phyloP scores from a whole-genome alignment of 2,113 vertebrate species.

The Holacanthus passer region DNA sequence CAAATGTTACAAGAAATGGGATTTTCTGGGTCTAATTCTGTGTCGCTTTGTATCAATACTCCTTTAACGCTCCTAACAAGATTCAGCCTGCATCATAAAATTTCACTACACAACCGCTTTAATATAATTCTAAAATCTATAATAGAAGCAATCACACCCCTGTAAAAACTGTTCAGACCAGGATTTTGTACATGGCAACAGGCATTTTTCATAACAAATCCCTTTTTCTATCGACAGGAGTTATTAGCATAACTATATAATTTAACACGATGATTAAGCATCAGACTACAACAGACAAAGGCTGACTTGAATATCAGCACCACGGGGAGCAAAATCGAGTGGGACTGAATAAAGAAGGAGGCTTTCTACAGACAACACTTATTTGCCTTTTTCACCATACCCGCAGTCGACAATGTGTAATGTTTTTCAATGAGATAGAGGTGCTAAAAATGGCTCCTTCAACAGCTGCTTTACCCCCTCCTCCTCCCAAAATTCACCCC shows the following conservation, averaged over 20 bases:
- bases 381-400: conserved; percentile 53
- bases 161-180: conserved; percentile 28
- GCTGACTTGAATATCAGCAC: conserved; percentile 44
- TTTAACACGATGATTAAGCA: conserved; percentile 67
- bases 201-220: conserved; percentile 47
- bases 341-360: conserved; percentile 41
- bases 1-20: conserved; percentile 51
- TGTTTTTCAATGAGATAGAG: conserved; percentile 79
- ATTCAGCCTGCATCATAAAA: conserved; percentile 30
- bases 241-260: conserved; percentile 70
- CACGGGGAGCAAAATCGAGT: conserved; percentile 4
- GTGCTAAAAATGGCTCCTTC: conserved; percentile 75
- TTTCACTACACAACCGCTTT: conserved; percentile 20
- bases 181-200: conserved; percentile 36
- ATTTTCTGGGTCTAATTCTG: conserved; percentile 53
- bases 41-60: conserved; percentile 34
- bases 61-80: conserved; percentile 42
- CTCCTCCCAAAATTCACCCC: conserved; percentile 41
- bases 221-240: conserved; percentile 23
- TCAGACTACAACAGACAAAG: conserved; percentile 42
- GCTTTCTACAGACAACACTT: conserved; percentile 36
- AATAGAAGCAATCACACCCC: conserved; percentile 32
- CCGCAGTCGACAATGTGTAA: conserved; percentile 63
- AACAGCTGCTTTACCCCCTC: conserved; percentile 74
- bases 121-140: conserved; percentile 44